A percentile compares a stretch with the other conserved stretches of the same genome.
These are phyloP conservation scores for Podarcis siculus DNA, from an alignment of 2,797 vertebrate species.

Conservation along the genomic window DNA sequence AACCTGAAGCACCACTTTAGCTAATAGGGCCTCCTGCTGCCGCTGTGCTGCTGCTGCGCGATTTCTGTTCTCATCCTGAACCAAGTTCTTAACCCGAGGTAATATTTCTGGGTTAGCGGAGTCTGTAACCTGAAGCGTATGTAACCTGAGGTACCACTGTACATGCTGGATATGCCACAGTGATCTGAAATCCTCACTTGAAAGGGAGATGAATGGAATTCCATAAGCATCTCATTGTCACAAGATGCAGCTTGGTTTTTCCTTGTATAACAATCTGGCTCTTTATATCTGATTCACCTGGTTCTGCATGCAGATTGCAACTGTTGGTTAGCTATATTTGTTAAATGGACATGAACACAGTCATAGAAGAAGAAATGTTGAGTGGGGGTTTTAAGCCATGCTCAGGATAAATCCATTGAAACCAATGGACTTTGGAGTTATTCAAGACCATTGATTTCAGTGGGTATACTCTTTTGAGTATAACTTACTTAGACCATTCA, in stretches of 20 bases:
- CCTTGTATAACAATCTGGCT: neutral
- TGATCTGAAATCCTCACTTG: neutral
- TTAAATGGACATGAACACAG: conserved; percentile 26
- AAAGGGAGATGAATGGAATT: neutral
- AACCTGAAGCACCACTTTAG: too few species aligned
- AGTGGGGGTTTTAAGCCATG: neutral
- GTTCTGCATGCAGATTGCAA: neutral
- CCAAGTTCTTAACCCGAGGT: too few species aligned
- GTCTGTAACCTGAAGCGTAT: too few species aligned
- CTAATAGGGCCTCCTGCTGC: too few species aligned
- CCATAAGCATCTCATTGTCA: neutral
- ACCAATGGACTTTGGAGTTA: too few species aligned
- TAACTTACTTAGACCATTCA: too few species aligned
- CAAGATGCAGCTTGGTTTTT: neutral
- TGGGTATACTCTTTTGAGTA: too few species aligned
- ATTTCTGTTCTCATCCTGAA: too few species aligned
- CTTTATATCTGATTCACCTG: neutral
- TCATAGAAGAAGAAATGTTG: conserved; percentile 17
- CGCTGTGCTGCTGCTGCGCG: too few species aligned
- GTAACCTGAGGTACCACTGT: too few species aligned
- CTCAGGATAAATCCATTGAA: neutral
- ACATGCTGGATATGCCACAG: neutral
- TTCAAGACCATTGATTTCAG: too few species aligned
- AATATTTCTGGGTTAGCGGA: too few species aligned
- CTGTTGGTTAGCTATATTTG: neutral